phyloP scores from a whole-genome alignment of 1,140 invertebrate species.

The Aphelenchoides avenae region DNA sequence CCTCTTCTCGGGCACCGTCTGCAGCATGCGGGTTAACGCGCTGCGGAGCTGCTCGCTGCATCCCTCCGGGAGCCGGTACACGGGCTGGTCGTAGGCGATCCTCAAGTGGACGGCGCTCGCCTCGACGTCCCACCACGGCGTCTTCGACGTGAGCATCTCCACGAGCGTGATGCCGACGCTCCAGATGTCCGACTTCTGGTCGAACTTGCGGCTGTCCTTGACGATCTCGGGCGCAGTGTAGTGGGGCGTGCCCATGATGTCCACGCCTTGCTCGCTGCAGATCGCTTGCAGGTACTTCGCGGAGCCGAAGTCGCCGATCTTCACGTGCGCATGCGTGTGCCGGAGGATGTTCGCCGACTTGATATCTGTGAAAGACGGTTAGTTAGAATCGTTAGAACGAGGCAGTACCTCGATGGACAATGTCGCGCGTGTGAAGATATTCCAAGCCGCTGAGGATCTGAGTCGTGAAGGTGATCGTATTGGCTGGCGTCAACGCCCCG shows the following conservation, averaged over 20 bases:
- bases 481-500: constrained; percentile 29
- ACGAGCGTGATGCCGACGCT: constrained; percentile 33
- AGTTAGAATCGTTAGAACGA: constrained; percentile 9
- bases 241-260: constrained; percentile 38
- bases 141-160: constrained; percentile 39
- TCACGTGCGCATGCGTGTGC: constrained; percentile 34
- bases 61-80: constrained; percentile 9
- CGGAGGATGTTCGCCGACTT: constrained; percentile 41
- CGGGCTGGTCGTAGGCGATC: constrained; percentile 34
- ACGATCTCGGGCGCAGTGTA: constrained; percentile 38
- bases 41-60: not conserved
- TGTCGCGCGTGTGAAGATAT: constrained; percentile 31
- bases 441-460: constrained; percentile 36
- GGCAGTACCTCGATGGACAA: constrained; percentile 46
- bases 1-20: constrained; percentile 23
- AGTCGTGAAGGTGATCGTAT: constrained; percentile 27
- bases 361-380: no score
- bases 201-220: constrained; percentile 25
- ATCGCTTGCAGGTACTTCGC: constrained; percentile 44
- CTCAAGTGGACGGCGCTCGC: constrained; percentile 31
- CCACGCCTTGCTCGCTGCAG: constrained; percentile 42
- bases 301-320: constrained; percentile 41
- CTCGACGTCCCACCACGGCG: constrained; percentile 34
- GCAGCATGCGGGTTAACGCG: constrained; percentile 20
- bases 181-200: constrained; percentile 41